These are phyloP conservation scores for Drosophila borealis DNA, from an alignment of 2,888 invertebrate species.

Conservation along the genomic window DNA sequence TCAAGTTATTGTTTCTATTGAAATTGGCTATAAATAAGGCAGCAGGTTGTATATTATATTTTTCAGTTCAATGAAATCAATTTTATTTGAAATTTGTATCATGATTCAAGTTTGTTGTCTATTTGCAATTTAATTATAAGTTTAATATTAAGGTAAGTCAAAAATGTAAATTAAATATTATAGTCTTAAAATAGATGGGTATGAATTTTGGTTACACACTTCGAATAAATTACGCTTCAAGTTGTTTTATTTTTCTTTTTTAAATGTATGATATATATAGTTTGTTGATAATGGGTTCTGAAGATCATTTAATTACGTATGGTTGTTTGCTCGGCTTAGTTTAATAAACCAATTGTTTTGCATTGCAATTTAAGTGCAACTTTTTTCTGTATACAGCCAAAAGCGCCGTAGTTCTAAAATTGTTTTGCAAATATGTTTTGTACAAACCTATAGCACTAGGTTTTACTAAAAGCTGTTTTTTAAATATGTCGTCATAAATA, in stretches of 20 bases:
- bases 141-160: conserved; percentile 33
- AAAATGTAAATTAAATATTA: conserved; percentile 42
- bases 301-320: conserved; percentile 68
- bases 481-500: conserved; percentile 58
- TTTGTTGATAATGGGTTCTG: conserved; percentile 14
- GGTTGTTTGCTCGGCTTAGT: conserved; percentile 22
- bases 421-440: conserved; percentile 57
- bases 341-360: conserved; percentile 67
- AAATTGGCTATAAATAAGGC: conserved; percentile 7
- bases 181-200: conserved; percentile 22
- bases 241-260: conserved; percentile 35
- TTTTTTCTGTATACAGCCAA: conserved; percentile 57
- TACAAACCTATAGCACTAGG: conserved; percentile 19
- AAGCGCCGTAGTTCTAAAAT: conserved; percentile 64
- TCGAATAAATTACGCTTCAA: conserved; percentile 37
- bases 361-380: conserved; percentile 32
- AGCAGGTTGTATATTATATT: not conserved
- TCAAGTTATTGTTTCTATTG: conserved; percentile 1
- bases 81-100: conserved; percentile 47
- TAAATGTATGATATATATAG: conserved; percentile 8
- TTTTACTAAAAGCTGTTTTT: conserved; percentile 22
- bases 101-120: conserved; percentile 33
- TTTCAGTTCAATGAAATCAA: conserved; percentile 38
- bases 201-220: conserved; percentile 23
- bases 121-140: conserved; percentile 23